A percentile compares a stretch with the other conserved stretches of the same genome.
Evolutionary conservation across 2,888 invertebrate species (phyloP).

Genomic region (Diploptera punctata): DNA sequence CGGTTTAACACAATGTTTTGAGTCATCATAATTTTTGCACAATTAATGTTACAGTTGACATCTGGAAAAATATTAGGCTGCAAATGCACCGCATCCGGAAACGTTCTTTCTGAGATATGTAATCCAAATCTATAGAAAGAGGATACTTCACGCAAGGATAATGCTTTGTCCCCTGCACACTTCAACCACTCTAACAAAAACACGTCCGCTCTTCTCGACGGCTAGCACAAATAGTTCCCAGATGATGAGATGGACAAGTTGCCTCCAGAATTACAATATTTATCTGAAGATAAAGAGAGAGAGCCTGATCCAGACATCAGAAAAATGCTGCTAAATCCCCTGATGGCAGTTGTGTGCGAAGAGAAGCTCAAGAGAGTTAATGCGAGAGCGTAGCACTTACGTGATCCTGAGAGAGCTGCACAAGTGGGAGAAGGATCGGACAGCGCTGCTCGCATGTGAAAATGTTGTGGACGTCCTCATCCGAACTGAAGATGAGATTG

Average conservation of each 20-base stretch:
- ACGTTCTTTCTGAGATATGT: too few relatives aligned
- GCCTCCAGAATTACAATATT: conserved; percentile 83
- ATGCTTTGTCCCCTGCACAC: too few relatives aligned
- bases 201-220: conserved; percentile 79
- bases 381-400: conserved; percentile 85
- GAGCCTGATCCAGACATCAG: conserved; percentile 80
- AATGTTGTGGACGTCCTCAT: conserved; percentile 90
- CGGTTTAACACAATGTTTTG: too few relatives aligned
- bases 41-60: too few relatives aligned
- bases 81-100: too few relatives aligned
- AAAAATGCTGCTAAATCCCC: conserved; percentile 78
- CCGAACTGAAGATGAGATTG: conserved; percentile 86
- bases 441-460: conserved; percentile 74
- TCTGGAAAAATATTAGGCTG: too few relatives aligned
- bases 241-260: conserved; percentile 89
- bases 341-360: conserved; percentile 78
- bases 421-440: conserved; percentile 83
- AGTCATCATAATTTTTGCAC: too few relatives aligned
- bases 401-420: conserved; percentile 89
- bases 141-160: too few relatives aligned
- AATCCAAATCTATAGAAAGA: too few relatives aligned
- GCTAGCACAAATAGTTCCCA: conserved; percentile 88
- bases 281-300: conserved; percentile 75
- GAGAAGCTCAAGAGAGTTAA: conserved; percentile 69
- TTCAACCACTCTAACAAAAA: too few relatives aligned